Evolutionary conservation across 1,140 invertebrate species (phyloP).

Genomic region (Ruditapes philippinarum): DNA sequence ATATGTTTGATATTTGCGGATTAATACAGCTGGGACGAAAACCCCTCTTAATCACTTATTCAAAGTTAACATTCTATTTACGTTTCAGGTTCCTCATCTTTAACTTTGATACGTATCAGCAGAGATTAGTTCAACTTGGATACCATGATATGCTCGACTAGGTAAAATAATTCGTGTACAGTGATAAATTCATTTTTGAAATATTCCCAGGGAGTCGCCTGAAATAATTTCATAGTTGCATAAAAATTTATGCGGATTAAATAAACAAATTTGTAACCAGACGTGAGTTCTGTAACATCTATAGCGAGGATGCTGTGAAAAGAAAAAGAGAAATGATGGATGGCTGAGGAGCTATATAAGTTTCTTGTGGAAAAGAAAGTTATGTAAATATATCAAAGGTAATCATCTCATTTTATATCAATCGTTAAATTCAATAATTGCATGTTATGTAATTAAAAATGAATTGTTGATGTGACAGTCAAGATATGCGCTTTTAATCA

Average conservation of each 20-base stretch:
- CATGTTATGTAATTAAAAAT: too few species aligned
- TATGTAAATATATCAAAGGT: too few species aligned
- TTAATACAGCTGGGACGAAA: background rate
- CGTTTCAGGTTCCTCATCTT: background rate
- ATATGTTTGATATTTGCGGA: background rate
- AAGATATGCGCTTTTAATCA: too few species aligned
- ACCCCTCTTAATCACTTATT: background rate
- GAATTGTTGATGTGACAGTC: too few species aligned
- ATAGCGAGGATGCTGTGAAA: background rate
- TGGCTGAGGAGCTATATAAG: too few species aligned
- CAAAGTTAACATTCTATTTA: background rate
- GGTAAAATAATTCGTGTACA: background rate
- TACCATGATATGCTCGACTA: background rate
- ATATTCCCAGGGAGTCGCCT: background rate
- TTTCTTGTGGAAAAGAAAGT: too few species aligned
- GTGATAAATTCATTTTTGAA: background rate
- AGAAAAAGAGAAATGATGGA: background rate
- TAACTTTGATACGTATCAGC: background rate
- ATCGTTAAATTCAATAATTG: too few species aligned
- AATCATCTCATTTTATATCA: too few species aligned
- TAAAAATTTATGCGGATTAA: background rate
- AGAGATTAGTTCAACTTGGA: conserved; percentile 2
- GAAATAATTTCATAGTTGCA: conserved; percentile 29
- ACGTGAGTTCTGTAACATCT: background rate
- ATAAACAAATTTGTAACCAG: background rate